Conservation (phyloP, 1,140 invertebrate genomes). For the Magallana angulata region DNA sequence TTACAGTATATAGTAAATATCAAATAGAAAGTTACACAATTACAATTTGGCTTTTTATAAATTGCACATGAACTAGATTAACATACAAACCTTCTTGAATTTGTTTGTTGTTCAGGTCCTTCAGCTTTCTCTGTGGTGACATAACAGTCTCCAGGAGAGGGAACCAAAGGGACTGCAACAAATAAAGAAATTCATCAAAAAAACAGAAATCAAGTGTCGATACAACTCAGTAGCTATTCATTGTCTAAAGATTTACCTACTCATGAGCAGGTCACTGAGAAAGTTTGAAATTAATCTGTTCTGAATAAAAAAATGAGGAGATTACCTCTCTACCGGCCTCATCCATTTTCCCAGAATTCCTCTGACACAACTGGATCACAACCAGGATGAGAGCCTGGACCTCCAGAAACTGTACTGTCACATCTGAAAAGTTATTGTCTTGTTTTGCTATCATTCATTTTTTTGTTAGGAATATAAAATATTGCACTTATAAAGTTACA, state of each 20-base stretch:
- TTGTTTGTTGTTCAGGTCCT: constrained; percentile 72
- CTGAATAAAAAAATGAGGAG: no score
- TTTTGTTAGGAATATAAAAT: no score
- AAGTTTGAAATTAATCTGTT: no score
- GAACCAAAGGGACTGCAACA: constrained; percentile 81
- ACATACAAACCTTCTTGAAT: constrained; percentile 65
- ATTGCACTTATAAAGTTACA: no score
- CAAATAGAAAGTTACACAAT: no score
- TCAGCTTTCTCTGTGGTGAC: constrained; percentile 80
- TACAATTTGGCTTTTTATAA: no score
- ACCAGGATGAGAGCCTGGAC: constrained; percentile 77
- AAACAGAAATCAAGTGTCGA: not conserved
- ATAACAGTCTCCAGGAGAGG: constrained; percentile 81
- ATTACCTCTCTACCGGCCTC: constrained; percentile 78
- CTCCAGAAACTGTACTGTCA: constrained; percentile 70
- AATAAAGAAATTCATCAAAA: not conserved
- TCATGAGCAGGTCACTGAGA: no score
- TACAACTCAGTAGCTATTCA: not conserved
- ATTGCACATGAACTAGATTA: no score
- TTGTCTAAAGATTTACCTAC: no score
- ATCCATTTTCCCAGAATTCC: constrained; percentile 81
- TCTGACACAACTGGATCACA: constrained; percentile 81
- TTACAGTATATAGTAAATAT: no score
- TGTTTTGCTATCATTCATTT: no score
- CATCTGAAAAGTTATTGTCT: constrained; percentile 47